Evolutionary conservation across 2,113 vertebrate species (phyloP).

Genomic region (Rhipidura dahli): DNA sequence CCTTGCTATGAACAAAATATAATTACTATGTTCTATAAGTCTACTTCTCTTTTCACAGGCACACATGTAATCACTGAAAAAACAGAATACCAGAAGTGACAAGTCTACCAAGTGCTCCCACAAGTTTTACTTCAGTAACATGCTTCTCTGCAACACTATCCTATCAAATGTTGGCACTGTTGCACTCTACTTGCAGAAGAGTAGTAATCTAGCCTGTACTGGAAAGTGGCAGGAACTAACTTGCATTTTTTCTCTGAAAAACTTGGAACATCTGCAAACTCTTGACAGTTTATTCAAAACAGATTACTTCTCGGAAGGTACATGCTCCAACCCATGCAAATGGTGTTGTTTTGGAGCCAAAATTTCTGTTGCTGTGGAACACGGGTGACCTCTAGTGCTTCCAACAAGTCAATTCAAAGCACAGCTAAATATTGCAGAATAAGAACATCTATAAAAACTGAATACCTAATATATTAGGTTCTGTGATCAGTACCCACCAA

Average conservation of each 20-base stretch:
- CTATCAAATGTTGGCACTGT: not conserved
- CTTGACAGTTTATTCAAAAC: not conserved
- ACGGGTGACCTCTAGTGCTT: slow-evolving; percentile 59
- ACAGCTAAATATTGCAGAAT: not conserved
- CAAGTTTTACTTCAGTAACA: not conserved
- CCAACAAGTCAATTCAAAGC: not conserved
- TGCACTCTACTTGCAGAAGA: not conserved
- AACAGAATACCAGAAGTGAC: not conserved
- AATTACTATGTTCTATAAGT: not conserved
- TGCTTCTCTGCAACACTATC: not conserved
- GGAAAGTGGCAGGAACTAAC: not conserved
- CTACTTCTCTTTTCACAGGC: not conserved
- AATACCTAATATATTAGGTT: not conserved
- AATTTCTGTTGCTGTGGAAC: slow-evolving; percentile 6
- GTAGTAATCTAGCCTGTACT: not conserved
- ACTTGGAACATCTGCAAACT: not conserved
- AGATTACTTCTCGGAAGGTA: not conserved
- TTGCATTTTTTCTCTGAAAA: not conserved
- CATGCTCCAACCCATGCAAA: not conserved
- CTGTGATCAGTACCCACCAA: not conserved
- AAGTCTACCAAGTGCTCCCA: not conserved
- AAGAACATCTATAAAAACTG: not conserved
- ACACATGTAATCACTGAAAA: not conserved
- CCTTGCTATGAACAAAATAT: not conserved
- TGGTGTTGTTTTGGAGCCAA: not conserved